Percentiles rank a stretch among this genome's conserved stretches.
Evolutionary conservation across 2,888 invertebrate genomes (phyloP).

Genomic region (Coleophora deauratella): DNA sequence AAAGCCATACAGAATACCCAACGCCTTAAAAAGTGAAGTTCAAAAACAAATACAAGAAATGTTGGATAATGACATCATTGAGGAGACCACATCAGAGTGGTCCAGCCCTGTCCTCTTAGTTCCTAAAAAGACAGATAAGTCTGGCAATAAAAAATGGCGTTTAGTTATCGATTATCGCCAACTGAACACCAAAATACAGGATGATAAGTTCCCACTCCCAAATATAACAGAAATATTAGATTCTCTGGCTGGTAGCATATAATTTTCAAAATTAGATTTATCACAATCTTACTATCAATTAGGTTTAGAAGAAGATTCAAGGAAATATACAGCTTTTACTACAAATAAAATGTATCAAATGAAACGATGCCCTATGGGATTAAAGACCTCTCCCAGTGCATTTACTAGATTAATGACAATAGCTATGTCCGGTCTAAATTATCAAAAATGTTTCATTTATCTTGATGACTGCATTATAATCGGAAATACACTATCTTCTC

Average conservation of each 20-base stretch:
- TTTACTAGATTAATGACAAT: constrained; percentile 15
- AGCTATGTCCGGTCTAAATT: constrained; percentile 15
- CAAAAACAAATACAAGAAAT: constrained; percentile 14
- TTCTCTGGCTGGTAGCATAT: constrained; percentile 13
- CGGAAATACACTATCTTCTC: constrained; percentile 2
- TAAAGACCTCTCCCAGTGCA: constrained; percentile 13
- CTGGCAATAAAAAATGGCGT: constrained; percentile 16
- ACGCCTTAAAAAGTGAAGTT: constrained; percentile 12
- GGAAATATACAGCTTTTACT: constrained; percentile 15
- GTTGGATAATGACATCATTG: constrained; percentile 14
- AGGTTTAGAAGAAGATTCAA: constrained; percentile 6
- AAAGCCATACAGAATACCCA: constrained; percentile 18
- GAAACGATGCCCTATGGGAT: constrained; percentile 14
- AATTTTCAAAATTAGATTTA: constrained; percentile 14
- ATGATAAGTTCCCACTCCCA: constrained; percentile 16
- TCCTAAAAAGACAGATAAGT: constrained; percentile 12
- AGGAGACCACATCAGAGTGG: too few species aligned
- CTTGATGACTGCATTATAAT: constrained; percentile 8
- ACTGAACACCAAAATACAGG: constrained; percentile 11
- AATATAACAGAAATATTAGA: constrained; percentile 18
- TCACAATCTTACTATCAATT: constrained; percentile 13
- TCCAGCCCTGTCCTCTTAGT: too few species aligned
- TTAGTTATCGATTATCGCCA: constrained; percentile 17
- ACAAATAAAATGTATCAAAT: constrained; percentile 14
- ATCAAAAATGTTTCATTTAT: constrained; percentile 11